Conservation (phyloP, 2,888 invertebrate species). For the Creontiades dilutus region DNA sequence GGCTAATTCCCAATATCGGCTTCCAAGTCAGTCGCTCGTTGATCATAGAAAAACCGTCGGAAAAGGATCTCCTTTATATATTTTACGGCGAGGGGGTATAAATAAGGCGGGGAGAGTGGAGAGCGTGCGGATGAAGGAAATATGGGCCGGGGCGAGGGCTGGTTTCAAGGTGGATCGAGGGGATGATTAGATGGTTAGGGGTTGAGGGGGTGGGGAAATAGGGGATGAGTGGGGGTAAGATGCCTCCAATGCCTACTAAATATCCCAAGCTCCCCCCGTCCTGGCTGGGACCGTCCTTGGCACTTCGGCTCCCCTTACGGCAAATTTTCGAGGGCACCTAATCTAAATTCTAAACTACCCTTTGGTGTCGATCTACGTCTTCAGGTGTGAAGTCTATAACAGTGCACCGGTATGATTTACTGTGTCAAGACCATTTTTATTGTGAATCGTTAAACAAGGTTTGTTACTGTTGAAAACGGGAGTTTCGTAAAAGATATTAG, state of each 20-base stretch:
- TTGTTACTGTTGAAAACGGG: too few relatives aligned
- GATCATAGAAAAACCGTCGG: slow-evolving; percentile 61
- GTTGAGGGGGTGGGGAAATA: neutral
- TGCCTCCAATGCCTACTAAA: slow-evolving; percentile 56
- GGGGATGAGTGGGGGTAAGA: slow-evolving; percentile 13
- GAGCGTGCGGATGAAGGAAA: slow-evolving; percentile 67
- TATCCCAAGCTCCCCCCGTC: neutral
- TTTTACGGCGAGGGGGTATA: slow-evolving; percentile 56
- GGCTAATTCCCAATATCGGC: slow-evolving; percentile 60
- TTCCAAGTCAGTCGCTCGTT: slow-evolving; percentile 63
- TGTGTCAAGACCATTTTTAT: too few relatives aligned
- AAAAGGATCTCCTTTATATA: slow-evolving; percentile 63
- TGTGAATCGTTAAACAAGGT: too few relatives aligned
- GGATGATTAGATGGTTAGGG: slow-evolving; percentile 53
- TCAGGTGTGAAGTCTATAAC: too few relatives aligned
- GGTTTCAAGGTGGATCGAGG: slow-evolving; percentile 30
- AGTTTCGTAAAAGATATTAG: too few relatives aligned
- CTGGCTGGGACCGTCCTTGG: neutral
- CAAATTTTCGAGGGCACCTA: too few relatives aligned
- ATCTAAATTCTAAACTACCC: too few relatives aligned
- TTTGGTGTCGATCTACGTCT: too few relatives aligned
- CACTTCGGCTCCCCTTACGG: neutral
- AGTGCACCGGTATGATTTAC: too few relatives aligned
- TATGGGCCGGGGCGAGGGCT: neutral
- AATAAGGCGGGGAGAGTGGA: slow-evolving; percentile 24